These are phyloP conservation scores for Microctenopoma lineatum DNA, from an alignment of 2,797 vertebrate genomes.

Conservation along the genomic window DNA sequence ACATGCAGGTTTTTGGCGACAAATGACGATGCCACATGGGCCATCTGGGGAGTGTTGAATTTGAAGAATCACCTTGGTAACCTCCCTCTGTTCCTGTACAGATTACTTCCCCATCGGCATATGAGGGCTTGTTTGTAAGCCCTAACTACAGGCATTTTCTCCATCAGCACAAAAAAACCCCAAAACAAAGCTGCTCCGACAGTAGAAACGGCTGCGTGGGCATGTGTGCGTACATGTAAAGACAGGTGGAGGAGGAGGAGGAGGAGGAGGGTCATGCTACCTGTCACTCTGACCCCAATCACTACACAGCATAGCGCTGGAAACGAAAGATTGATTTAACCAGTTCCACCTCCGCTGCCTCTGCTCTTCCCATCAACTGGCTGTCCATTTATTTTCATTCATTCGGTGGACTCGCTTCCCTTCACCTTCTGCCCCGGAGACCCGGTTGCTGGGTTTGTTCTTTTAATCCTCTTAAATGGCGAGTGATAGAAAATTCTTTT, in stretches of 20 bases:
- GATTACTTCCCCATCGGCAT: constrained; percentile 56
- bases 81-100: constrained; percentile 61
- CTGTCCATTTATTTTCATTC: constrained; percentile 71
- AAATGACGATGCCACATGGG: constrained; percentile 65
- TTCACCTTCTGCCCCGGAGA: constrained; percentile 41
- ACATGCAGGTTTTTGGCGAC: constrained; percentile 63
- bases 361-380: constrained; percentile 55
- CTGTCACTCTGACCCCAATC: constrained; percentile 80
- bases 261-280: constrained; percentile 28
- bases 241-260: constrained; percentile 18
- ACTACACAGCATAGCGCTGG: constrained; percentile 61
- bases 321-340: constrained; percentile 77
- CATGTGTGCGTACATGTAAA: constrained; percentile 37
- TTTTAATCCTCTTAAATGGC: constrained; percentile 37
- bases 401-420: constrained; percentile 34
- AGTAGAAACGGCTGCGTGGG: constrained; percentile 36
- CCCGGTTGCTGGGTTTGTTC: constrained; percentile 33
- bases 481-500: constrained; percentile 19
- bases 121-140: constrained; percentile 56
- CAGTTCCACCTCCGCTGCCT: constrained; percentile 55
- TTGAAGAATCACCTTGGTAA: constrained; percentile 74
- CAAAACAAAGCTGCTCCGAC: constrained; percentile 30
- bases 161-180: constrained; percentile 29
- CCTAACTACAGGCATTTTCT: constrained; percentile 39
- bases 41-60: constrained; percentile 71